A percentile compares a stretch with the other conserved stretches of the same genome.
Evolutionary conservation across 2,888 invertebrate genomes (phyloP).

Genomic region (Aproaerema taeniolella): DNA sequence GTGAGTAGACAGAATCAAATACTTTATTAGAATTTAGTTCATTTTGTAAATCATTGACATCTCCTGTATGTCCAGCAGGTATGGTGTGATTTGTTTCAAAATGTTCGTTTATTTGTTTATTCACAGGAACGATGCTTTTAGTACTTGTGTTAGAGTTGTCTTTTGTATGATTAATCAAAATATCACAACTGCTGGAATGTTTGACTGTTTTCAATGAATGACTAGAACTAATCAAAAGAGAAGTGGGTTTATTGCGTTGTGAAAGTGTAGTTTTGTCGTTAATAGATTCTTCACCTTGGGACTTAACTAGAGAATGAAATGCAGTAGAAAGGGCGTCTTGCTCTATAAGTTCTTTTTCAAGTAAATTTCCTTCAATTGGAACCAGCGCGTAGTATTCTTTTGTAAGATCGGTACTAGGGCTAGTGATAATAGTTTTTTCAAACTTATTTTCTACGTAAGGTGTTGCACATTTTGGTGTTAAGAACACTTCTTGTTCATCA

Average conservation of each 20-base stretch:
- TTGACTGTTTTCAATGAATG: constrained; percentile 53
- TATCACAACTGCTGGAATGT: constrained; percentile 65
- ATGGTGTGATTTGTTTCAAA: too few relatives aligned
- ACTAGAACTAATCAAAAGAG: constrained; percentile 59
- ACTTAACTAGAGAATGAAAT: constrained; percentile 64
- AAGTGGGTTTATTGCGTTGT: constrained; percentile 49
- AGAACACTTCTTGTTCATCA: constrained; percentile 59
- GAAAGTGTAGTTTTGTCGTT: constrained; percentile 28
- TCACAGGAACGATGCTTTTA: too few relatives aligned
- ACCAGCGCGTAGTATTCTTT: constrained; percentile 63
- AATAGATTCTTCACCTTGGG: constrained; percentile 39
- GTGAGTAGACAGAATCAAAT: constrained; percentile 45
- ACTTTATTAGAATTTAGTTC: constrained; percentile 30
- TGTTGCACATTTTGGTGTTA: constrained; percentile 62
- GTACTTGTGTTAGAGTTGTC: too few relatives aligned
- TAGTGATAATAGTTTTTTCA: constrained; percentile 44
- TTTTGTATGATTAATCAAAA: constrained; percentile 37
- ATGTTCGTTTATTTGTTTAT: too few relatives aligned
- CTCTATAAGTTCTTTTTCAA: constrained; percentile 72
- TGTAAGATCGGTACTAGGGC: constrained; percentile 58
- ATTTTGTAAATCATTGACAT: too few relatives aligned
- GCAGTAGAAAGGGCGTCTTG: constrained; percentile 71
- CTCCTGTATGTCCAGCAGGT: too few relatives aligned
- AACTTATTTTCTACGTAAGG: constrained; percentile 47
- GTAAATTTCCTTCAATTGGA: constrained; percentile 50